These are phyloP conservation scores for Drosophila parthenogenetica DNA, from an alignment of 2,888 invertebrate species.

Conservation along the genomic window DNA sequence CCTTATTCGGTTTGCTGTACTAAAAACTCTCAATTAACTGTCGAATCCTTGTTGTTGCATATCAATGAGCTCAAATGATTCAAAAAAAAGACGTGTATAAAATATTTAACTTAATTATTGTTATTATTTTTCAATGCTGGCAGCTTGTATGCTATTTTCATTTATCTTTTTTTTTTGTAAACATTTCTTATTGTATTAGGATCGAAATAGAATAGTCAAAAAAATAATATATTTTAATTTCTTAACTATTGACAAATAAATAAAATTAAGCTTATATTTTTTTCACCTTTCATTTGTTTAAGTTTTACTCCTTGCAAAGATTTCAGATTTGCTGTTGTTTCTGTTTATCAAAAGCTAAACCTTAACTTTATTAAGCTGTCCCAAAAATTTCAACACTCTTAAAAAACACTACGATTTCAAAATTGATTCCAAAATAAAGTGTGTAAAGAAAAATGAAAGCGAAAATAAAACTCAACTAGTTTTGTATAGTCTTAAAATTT, in stretches of 20 bases:
- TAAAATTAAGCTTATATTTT: conserved; percentile 32
- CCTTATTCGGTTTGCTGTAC: conserved; percentile 38
- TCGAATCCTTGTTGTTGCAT: conserved; percentile 31
- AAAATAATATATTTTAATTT: conserved; percentile 2
- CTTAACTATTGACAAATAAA: conserved; percentile 10
- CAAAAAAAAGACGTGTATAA: conserved; percentile 54
- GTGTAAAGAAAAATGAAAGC: conserved; percentile 24
- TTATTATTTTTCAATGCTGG: conserved; percentile 71
- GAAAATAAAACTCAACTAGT: conserved; percentile 17
- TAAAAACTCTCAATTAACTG: conserved; percentile 25
- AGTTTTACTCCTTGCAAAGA: conserved; percentile 39
- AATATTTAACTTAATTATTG: conserved; percentile 79
- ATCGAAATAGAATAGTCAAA: conserved; percentile 43
- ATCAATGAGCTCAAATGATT: conserved; percentile 66
- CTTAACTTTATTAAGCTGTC: conserved; percentile 58
- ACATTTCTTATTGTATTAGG: conserved; percentile 44
- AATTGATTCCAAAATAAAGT: conserved; percentile 51
- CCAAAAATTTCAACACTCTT: conserved; percentile 46
- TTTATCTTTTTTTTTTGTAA: conserved; percentile 36
- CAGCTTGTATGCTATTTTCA: conserved; percentile 68
- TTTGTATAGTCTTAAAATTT: conserved; percentile 58
- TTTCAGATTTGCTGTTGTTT: conserved; percentile 39
- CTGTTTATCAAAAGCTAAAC: conserved; percentile 70
- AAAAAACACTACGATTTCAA: conserved; percentile 59
- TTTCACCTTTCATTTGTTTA: conserved; percentile 59